These are phyloP conservation scores for Takifugu bimaculatus DNA, from an alignment of 2,113 vertebrate species.

Conservation along the genomic window DNA sequence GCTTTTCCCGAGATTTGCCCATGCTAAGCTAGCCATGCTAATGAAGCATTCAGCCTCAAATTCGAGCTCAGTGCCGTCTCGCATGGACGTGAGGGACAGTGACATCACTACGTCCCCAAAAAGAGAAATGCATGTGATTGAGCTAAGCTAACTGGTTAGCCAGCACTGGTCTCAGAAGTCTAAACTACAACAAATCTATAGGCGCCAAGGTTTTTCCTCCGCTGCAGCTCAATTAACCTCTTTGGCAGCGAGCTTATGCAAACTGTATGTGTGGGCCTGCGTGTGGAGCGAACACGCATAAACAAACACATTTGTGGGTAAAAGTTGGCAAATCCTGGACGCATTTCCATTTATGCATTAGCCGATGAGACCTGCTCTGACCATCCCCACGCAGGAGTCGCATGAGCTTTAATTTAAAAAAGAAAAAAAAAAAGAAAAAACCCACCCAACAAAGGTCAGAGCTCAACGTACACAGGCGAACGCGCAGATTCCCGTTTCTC, in stretches of 20 bases:
- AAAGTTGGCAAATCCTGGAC: not conserved
- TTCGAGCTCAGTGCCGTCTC: no score
- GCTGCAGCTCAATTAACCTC: not conserved
- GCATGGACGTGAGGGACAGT: no score
- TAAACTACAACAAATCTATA: not conserved
- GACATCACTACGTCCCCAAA: no score
- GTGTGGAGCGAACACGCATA: conserved; percentile 6
- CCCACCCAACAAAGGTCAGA: conserved; percentile 7
- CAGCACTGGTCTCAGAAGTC: not conserved
- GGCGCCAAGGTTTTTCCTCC: not conserved
- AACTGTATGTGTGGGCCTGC: conserved; percentile 7
- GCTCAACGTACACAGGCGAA: no score
- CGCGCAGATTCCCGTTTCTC: no score
- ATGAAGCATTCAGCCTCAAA: not conserved
- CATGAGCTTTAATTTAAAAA: conserved; percentile 9
- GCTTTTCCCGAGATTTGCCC: no score
- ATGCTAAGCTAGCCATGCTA: no score
- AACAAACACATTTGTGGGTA: not conserved
- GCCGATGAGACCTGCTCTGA: conserved; percentile 6
- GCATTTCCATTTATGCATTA: conserved; percentile 22
- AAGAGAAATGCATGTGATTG: no score
- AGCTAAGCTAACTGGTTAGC: not conserved
- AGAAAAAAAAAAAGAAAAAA: not conserved
- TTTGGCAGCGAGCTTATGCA: not conserved
- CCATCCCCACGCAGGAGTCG: not conserved